Conservation (phyloP, 2,888 invertebrate species). For the Drosophila helvetica region DNA sequence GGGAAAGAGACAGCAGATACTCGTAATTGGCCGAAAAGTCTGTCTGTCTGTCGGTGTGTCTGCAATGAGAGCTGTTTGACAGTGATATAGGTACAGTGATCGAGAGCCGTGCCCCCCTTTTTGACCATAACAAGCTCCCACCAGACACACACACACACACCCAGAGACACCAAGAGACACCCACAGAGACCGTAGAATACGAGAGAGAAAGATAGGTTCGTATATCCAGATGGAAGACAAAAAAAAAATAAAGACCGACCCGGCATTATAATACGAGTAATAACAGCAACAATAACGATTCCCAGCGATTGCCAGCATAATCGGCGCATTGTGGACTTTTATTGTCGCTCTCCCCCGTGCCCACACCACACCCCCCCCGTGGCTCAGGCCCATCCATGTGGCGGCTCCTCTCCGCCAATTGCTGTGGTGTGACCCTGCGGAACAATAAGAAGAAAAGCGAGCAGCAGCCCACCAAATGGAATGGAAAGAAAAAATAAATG, state of each 20-base stretch:
- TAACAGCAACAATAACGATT: slow-evolving; percentile 53
- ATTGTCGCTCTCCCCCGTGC: slow-evolving; percentile 39
- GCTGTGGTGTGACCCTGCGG: slow-evolving; percentile 33
- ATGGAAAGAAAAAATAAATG: slow-evolving; percentile 18
- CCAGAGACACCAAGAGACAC: no score
- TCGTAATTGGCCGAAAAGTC: slow-evolving; percentile 39
- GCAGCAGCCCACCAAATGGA: not conserved
- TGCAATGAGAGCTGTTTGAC: slow-evolving; percentile 21
- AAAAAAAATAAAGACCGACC: slow-evolving; percentile 18
- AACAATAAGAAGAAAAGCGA: slow-evolving; percentile 48
- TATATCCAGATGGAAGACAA: not conserved
- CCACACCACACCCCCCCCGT: slow-evolving; percentile 28
- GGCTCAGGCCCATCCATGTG: no score
- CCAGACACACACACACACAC: not conserved
- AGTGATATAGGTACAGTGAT: slow-evolving; percentile 27
- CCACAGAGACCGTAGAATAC: not conserved
- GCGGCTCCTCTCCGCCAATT: slow-evolving; percentile 14
- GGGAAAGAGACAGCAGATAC: slow-evolving; percentile 14
- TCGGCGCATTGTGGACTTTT: slow-evolving; percentile 70
- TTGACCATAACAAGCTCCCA: slow-evolving; percentile 1
- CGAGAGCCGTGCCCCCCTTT: not conserved
- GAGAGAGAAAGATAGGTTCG: no score
- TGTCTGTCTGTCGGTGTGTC: no score
- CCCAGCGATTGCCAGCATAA: slow-evolving; percentile 75
- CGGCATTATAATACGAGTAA: slow-evolving; percentile 34